phyloP scores from a whole-genome alignment of 35 echinoderm and acorn worm genomes.

The Strongylocentrotus purpuratus region DNA sequence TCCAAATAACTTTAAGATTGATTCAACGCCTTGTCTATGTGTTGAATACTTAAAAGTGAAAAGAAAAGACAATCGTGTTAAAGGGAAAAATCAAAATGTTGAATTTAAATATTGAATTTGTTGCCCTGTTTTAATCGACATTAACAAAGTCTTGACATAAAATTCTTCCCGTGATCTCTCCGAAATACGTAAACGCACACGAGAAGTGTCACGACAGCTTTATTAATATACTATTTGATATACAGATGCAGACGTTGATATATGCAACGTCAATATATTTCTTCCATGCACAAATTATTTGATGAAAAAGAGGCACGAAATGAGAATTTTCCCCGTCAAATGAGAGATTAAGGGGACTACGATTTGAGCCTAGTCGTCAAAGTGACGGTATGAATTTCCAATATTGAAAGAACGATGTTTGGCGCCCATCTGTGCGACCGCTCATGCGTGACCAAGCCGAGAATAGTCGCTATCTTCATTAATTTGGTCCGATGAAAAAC shows the following conservation, averaged over 20 bases:
- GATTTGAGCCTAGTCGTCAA: background rate
- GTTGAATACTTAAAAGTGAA: too few species aligned
- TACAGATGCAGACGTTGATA: background rate
- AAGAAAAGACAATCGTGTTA: too few species aligned
- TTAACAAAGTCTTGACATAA: too few species aligned
- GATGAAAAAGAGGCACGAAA: background rate
- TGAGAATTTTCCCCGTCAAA: background rate
- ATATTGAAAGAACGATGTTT: conserved; percentile 40
- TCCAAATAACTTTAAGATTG: too few species aligned
- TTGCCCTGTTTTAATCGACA: too few species aligned
- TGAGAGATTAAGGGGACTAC: background rate
- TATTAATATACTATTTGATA: background rate
- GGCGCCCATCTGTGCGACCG: conserved; percentile 31
- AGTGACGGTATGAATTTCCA: conserved; percentile 19
- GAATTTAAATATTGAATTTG: too few species aligned
- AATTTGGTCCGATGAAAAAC: conserved; percentile 44
- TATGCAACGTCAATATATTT: background rate
- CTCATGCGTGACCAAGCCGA: conserved; percentile 14
- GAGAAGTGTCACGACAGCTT: too few species aligned
- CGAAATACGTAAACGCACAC: too few species aligned
- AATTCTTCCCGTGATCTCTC: too few species aligned
- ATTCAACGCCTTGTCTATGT: too few species aligned
- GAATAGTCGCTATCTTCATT: conserved; percentile 38
- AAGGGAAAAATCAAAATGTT: too few species aligned
- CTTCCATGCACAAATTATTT: background rate